These are phyloP conservation scores for Mesitornis unicolor DNA, from an alignment of 2,113 vertebrate species.

Conservation along the genomic window DNA sequence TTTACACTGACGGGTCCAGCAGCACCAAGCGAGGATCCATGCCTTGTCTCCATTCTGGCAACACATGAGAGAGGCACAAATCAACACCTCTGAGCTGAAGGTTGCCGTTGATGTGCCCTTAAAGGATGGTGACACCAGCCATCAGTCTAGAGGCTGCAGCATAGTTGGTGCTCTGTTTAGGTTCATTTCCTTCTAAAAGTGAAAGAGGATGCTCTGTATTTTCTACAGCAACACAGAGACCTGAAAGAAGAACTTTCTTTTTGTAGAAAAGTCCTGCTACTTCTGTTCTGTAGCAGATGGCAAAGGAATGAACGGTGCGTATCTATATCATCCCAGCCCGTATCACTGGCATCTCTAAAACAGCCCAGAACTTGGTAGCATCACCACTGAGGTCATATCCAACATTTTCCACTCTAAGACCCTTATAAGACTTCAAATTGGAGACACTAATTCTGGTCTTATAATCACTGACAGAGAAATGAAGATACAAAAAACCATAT, in stretches of 20 bases:
- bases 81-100: not conserved
- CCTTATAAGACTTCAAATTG: not conserved
- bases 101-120: not conserved
- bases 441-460: not conserved
- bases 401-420: not conserved
- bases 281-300: not conserved
- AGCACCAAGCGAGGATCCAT: not conserved
- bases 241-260: not conserved
- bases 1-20: not conserved
- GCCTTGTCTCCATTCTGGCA: not conserved
- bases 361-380: not conserved
- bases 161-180: not conserved
- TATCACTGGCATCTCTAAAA: not conserved
- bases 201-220: conserved; percentile 15
- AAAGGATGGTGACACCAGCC: not conserved
- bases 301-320: not conserved
- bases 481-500: not conserved
- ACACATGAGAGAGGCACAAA: not conserved
- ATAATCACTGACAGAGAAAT: not conserved
- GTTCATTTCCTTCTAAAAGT: not conserved
- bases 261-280: not conserved
- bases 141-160: not conserved
- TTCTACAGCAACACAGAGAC: not conserved
- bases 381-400: not conserved
- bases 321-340: not conserved